A percentile compares a stretch with the other conserved stretches of the same genome.
Evolutionary conservation across 2,797 vertebrate species (phyloP).

Genomic region (Neosilurus mollespiculum): DNA sequence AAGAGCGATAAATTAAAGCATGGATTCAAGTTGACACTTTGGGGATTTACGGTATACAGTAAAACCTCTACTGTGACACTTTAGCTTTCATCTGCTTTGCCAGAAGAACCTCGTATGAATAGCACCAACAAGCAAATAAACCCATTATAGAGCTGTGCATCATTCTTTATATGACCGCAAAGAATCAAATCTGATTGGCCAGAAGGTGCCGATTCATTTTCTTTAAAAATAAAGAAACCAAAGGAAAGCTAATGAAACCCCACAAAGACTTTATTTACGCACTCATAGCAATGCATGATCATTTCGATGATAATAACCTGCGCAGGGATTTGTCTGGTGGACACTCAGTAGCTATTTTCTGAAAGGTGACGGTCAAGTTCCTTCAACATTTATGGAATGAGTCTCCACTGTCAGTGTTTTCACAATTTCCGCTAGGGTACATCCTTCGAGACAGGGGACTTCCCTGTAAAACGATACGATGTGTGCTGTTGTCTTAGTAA

Average conservation of each 20-base stretch:
- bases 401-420: background rate
- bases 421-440: background rate
- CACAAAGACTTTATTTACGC: background rate
- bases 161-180: background rate
- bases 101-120: background rate
- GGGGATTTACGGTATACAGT: conserved; percentile 10
- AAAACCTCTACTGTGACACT: conserved; percentile 5
- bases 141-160: background rate
- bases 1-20: conserved; percentile 36
- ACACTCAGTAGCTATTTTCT: background rate
- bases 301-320: background rate
- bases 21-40: conserved; percentile 29
- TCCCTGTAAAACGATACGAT: background rate
- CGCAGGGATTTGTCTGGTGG: background rate
- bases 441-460: background rate
- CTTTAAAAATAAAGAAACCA: too few species aligned
- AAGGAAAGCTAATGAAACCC: background rate
- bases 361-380: background rate
- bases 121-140: background rate
- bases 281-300: background rate
- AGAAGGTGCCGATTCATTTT: background rate
- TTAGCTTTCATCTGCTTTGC: background rate
- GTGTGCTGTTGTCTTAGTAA: background rate
- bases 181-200: background rate
- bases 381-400: background rate